Base-by-base conservation (phyloP, 1,140 invertebrate species). In the Pentalonia nigronervosa region DNA sequence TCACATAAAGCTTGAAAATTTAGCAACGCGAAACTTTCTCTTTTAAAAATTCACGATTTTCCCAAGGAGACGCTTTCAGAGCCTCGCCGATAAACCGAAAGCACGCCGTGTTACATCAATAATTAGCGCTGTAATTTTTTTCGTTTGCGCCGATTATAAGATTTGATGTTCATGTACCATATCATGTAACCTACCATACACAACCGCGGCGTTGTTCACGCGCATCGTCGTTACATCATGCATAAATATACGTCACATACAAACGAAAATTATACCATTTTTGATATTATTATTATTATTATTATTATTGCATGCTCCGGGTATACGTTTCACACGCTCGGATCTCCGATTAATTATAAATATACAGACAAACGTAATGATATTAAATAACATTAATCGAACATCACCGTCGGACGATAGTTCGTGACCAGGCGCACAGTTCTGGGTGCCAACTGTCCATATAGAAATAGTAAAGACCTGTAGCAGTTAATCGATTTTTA, bases 401-500 rank as follows among this genome's bases (percentile, higher is more conserved):
- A 87, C n/a, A 50, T 84, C 36, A 84, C 17, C 7, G 47, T 76
- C 60, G 30, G n/a, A 67, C 60, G 17, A 88, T 47, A 88, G 50
- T 56, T 89, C 88, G 88, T 89, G 88, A 89, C 88, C n/a, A 89
- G 88, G 14, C 50, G 23, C 34, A 30, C 48, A 89, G 88, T 89
- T 89, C 88, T 50, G 34, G 88, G 88, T 89, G 88, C 88, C 48
- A 34, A 88, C 60, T 76, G 60, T n/a, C 60, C 14, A 7, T n/a
- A 14, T 76, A 76, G 60, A 76, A 41, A 76, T 76, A 76, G 30
- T 67, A 8, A 21, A n/a, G 25, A 56, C 87, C 50, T 53, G 48
- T 56, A 89, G n/a, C 48, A 47, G 88, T 56, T 89, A 89, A 89
- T 89, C 88, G 88, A 89, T 56, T 89, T 56, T 56, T 89, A 89